Base-by-base conservation (phyloP, 2,113 vertebrate genomes). In the Taurulus bubalis region DNA sequence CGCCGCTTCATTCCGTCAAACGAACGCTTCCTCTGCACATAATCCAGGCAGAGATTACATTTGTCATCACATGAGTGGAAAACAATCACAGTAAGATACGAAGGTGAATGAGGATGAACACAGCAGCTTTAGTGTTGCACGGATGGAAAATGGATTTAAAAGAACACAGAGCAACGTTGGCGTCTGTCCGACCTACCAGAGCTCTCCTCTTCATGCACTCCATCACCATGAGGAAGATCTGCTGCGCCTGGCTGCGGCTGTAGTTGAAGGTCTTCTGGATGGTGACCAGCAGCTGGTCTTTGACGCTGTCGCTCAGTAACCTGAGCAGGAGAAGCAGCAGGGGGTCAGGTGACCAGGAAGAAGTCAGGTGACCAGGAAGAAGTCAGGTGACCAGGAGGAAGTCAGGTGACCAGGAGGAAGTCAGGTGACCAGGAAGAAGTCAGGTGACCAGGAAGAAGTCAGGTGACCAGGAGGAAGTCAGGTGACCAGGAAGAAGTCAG, bases 211-310 rank as follows among this genome's bases (percentile, higher is more conserved):
- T 99, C 98, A 99, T 99, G 91, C 98, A 99, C 80, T 99, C 98
- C 94, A 96, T 96, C 56, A 98, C 94, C 92, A 99, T 95, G 24
- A 95, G 70, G n/a, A 98, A 95, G 70, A 99, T 94, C 90, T 99
- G 98, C 77, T 96, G 96, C 0, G 98, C 96, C 85, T 99, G 98
- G n/a, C 89, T 95, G 79, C 96, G 96, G 90, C 87, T 96, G 93
- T 98, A 98, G 93, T 96, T 99, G 85, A 99, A 99, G 0, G 98
- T 98, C 90, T 99, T 99, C 95, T 99, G 98, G 84, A 99, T 96
- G 83, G 97, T 99, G 63, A 99, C 97, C n/a, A 99, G 91, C 45
- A 99, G 97, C 80, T 99, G 98, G 64, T 99, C 98, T 88, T 94
- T 94, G 70, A 97, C 95, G 15, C 94, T 95, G n/a, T 99, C 98